Evolutionary conservation across 2,113 vertebrate species (phyloP).

Genomic region (Thalassoma bifasciatum): DNA sequence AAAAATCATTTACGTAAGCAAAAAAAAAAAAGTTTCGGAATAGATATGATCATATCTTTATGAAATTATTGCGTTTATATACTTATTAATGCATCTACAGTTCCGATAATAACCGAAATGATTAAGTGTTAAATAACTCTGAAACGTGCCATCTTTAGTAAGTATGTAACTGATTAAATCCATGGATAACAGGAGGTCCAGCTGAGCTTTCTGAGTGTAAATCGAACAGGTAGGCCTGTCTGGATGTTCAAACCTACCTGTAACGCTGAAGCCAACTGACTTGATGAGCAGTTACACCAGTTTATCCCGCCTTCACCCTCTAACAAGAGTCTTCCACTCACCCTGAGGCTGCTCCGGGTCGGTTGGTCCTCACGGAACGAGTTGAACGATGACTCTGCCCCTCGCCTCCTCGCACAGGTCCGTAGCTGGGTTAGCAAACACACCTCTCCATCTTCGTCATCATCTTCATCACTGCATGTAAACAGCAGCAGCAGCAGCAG

Average conservation of each 20-base stretch:
- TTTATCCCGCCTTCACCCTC: background rate
- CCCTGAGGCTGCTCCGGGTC: conserved; percentile 22
- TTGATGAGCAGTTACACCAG: background rate
- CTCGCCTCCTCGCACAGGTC: conserved; percentile 12
- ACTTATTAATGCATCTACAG: too few species aligned
- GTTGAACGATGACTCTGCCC: conserved; percentile 1
- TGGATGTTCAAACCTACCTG: background rate
- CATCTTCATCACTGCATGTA: conserved; percentile 62
- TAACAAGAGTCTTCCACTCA: background rate
- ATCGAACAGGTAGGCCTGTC: conserved; percentile 51
- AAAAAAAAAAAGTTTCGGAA: too few species aligned
- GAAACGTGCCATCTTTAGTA: too few species aligned
- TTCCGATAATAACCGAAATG: too few species aligned
- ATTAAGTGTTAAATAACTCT: too few species aligned
- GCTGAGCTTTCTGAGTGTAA: background rate
- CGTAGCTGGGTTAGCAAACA: conserved; percentile 64
- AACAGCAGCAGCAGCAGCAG: conserved; percentile 75
- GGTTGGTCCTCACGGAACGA: conserved; percentile 13
- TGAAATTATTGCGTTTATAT: too few species aligned
- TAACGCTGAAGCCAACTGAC: background rate
- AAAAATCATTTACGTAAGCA: too few species aligned
- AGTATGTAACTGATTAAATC: background rate
- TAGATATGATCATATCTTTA: too few species aligned
- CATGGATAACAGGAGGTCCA: background rate
- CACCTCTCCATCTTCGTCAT: conserved; percentile 59